Conservation (phyloP, 2,113 vertebrate genomes). For the Protobothrops flavoviridis region DNA sequence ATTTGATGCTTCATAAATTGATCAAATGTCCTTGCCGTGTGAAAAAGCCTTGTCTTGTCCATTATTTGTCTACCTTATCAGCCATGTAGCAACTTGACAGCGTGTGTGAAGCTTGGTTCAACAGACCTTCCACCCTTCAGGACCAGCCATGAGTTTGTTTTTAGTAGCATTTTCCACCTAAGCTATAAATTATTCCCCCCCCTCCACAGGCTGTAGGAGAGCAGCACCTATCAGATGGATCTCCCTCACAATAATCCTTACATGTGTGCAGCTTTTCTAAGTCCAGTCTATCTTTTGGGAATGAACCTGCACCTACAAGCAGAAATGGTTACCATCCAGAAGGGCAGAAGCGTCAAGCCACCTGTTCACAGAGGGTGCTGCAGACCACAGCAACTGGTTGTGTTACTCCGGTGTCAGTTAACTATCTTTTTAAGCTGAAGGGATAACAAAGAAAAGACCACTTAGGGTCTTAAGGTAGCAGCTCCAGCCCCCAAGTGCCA, state of each 20-base stretch:
- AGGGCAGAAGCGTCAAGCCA: too few species aligned
- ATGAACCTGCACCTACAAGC: neutral
- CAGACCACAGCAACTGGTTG: neutral
- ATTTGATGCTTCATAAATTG: slow-evolving; percentile 75
- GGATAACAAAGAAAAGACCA: neutral
- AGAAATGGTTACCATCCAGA: neutral
- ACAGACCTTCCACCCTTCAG: neutral
- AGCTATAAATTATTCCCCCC: neutral
- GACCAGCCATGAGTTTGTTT: neutral
- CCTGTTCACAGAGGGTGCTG: too few species aligned
- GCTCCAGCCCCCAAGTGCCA: neutral
- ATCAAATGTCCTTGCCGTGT: slow-evolving; percentile 62
- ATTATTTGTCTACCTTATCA: neutral
- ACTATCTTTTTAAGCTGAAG: neutral
- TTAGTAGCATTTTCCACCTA: neutral
- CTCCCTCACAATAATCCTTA: neutral
- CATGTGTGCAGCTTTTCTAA: neutral
- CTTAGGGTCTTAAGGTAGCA: too few species aligned
- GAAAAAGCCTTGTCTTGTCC: slow-evolving; percentile 7
- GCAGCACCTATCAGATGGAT: too few species aligned
- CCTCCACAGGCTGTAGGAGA: neutral
- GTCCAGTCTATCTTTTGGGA: neutral
- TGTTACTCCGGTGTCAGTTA: neutral
- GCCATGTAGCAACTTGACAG: too few species aligned
- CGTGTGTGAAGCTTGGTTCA: too few species aligned